Evolutionary conservation across 2,113 vertebrate genomes (phyloP).

Genomic region (Coregonus clupeaformis): DNA sequence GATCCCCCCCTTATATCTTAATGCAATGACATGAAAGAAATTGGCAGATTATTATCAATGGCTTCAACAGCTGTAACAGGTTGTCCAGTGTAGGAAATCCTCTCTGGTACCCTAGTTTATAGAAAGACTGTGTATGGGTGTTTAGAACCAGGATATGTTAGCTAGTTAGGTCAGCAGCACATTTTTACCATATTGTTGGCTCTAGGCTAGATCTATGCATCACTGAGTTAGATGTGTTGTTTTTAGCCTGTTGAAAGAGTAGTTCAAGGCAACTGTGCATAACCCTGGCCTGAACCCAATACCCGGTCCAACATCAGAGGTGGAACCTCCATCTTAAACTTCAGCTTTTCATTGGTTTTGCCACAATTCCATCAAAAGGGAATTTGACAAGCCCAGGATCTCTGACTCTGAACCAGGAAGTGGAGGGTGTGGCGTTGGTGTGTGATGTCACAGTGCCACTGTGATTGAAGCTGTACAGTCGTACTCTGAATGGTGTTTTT

Average conservation of each 20-base stretch:
- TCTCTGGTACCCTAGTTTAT: too few species aligned
- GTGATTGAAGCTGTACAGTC: slow-evolving; percentile 34
- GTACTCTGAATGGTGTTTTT: slow-evolving; percentile 50
- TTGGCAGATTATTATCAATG: too few species aligned
- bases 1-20: too few species aligned
- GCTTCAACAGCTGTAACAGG: too few species aligned
- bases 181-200: neutral
- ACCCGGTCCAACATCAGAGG: neutral
- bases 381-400: neutral
- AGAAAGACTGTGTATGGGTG: too few species aligned
- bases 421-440: slow-evolving; percentile 35
- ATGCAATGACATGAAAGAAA: too few species aligned
- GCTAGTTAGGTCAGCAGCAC: neutral
- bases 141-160: neutral
- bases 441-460: slow-evolving; percentile 41
- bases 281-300: neutral
- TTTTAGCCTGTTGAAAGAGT: neutral
- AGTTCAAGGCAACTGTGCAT: neutral
- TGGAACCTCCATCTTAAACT: neutral
- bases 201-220: neutral
- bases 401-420: slow-evolving; percentile 30
- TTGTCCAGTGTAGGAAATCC: too few species aligned
- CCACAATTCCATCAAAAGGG: neutral
- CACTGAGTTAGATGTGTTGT: neutral
- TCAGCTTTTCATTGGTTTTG: neutral